Conservation (phyloP, 2,888 invertebrate genomes). For the Drosophila ochracea region DNA sequence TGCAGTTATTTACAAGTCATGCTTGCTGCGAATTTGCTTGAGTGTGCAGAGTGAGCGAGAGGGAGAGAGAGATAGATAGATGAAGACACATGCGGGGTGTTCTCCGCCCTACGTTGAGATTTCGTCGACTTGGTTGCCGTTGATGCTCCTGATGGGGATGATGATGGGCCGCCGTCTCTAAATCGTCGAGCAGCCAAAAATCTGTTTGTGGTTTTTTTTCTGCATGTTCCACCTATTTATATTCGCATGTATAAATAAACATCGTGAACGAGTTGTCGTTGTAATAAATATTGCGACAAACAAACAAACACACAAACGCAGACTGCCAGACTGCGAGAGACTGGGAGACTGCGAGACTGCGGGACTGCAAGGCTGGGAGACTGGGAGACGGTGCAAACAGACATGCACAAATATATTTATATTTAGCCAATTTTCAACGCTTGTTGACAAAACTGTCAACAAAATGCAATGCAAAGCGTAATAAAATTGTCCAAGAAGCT, state of each 20-base stretch:
- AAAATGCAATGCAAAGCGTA: constrained; percentile 81
- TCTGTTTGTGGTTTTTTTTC: constrained; percentile 40
- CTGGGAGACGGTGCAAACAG: constrained; percentile 54
- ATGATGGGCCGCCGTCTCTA: constrained; percentile 46
- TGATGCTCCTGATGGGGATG: constrained; percentile 56
- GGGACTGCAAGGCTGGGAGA: neutral
- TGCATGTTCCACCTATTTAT: constrained; percentile 77
- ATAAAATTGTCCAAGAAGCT: constrained; percentile 79
- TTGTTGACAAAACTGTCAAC: constrained; percentile 86
- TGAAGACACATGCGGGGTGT: neutral
- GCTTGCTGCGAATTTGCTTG: constrained; percentile 83
- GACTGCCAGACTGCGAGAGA: constrained; percentile 8
- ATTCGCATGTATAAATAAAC: constrained; percentile 82
- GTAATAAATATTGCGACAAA: constrained; percentile 77
- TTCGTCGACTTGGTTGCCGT: constrained; percentile 44
- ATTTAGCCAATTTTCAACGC: constrained; percentile 85
- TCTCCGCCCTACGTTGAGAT: constrained; percentile 15
- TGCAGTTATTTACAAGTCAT: constrained; percentile 84
- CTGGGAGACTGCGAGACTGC: neutral
- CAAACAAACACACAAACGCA: constrained; percentile 40
- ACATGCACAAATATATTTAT: constrained; percentile 76
- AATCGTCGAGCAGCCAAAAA: constrained; percentile 64
- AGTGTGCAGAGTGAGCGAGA: constrained; percentile 57
- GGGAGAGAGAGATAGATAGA: neutral
- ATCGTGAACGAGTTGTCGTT: constrained; percentile 78